These are phyloP conservation scores for Caenorhabditis sulstoni DNA, from an alignment of 2,888 invertebrate species.

Conservation along the genomic window DNA sequence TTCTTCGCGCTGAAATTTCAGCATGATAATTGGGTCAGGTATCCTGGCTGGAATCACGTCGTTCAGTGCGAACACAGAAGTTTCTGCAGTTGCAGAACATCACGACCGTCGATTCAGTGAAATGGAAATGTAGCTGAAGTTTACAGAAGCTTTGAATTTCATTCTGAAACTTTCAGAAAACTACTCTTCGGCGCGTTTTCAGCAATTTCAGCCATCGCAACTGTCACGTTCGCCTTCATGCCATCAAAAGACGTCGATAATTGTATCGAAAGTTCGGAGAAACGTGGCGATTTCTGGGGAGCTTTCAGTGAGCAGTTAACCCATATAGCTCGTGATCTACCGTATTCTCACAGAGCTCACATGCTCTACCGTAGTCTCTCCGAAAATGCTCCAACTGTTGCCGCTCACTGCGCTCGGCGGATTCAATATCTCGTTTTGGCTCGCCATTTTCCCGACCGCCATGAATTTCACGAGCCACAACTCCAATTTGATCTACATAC, in stretches of 20 bases:
- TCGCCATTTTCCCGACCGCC: constrained; percentile 65
- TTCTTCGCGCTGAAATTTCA: background rate
- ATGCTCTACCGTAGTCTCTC: constrained; percentile 15
- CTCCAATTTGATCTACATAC: constrained; percentile 45
- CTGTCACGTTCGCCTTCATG: constrained; percentile 53
- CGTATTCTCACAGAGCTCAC: constrained; percentile 23
- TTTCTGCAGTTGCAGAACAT: background rate
- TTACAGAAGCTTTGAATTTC: too few relatives aligned
- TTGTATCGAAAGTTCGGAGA: constrained; percentile 60
- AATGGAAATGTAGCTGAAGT: constrained; percentile 36
- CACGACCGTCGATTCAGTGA: constrained; percentile 43
- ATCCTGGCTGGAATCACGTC: constrained; percentile 38
- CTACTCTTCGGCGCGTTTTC: background rate
- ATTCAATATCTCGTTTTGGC: constrained; percentile 51
- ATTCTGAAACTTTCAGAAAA: background rate
- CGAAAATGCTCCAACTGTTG: constrained; percentile 42
- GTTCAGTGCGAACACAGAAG: constrained; percentile 10
- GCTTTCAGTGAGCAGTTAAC: constrained; percentile 24
- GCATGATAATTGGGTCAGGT: constrained; percentile 32
- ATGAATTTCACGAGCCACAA: constrained; percentile 60
- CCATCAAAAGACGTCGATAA: constrained; percentile 60
- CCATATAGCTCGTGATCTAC: constrained; percentile 7
- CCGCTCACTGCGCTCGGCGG: constrained; percentile 31
- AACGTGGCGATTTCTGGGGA: constrained; percentile 20
- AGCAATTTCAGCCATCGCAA: constrained; percentile 51